Conservation (phyloP, 1,140 invertebrate genomes). For the Colletes latitarsis region DNA sequence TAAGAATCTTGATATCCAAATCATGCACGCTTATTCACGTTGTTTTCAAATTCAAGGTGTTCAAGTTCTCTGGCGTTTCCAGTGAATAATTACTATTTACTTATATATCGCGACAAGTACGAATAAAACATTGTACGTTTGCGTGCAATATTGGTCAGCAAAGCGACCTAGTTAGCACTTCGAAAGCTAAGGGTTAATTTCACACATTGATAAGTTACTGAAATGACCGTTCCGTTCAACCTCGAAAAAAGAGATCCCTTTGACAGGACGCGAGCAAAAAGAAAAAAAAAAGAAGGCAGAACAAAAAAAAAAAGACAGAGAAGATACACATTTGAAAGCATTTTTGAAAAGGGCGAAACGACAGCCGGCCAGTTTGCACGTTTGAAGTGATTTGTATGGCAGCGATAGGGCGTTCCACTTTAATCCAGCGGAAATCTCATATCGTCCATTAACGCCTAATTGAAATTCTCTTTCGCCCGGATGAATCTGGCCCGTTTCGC, state of each 20-base stretch:
- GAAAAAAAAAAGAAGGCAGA: neutral
- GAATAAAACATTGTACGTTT: no score
- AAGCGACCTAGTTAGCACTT: neutral
- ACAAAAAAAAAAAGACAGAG: neutral
- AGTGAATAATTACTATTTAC: no score
- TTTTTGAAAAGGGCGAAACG: slow-evolving; percentile 29
- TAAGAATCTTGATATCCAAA: no score
- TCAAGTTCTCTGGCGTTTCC: no score
- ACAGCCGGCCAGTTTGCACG: slow-evolving; percentile 5
- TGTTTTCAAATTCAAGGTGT: no score
- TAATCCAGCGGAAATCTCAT: slow-evolving; percentile 61
- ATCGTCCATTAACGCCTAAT: slow-evolving; percentile 67
- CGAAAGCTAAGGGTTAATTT: slow-evolving; percentile 4
- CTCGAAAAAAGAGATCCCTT: neutral
- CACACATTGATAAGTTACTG: neutral
- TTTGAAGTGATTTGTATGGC: slow-evolving; percentile 39
- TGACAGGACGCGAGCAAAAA: neutral
- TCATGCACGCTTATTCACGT: no score
- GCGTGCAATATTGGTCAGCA: no score
- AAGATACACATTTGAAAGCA: slow-evolving; percentile 1
- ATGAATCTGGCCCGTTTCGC: slow-evolving; percentile 35
- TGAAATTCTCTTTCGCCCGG: slow-evolving; percentile 63
- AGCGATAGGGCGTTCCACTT: slow-evolving; percentile 54
- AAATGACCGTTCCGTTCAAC: neutral
- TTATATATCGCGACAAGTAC: no score